Conservation (phyloP, 2,113 vertebrate genomes). For the Nesogale talazaci region DNA sequence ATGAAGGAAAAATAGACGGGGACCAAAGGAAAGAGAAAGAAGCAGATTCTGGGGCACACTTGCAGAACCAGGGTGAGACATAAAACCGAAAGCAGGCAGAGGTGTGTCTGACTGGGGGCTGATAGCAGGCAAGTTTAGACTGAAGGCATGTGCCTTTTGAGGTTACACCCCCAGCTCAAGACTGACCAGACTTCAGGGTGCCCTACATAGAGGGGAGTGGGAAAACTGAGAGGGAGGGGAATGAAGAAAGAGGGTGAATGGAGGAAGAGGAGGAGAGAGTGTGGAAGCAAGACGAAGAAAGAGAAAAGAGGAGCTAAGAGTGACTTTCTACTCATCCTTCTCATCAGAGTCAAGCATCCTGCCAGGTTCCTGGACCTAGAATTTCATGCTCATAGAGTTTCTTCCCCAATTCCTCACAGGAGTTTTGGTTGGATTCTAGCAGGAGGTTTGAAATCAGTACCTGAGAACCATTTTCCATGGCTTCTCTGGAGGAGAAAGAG, state of each 20-base stretch:
- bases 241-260: not conserved
- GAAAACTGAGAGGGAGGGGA: not conserved
- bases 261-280: not conserved
- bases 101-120: not conserved
- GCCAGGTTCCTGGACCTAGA: not conserved
- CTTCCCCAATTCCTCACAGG: too few species aligned
- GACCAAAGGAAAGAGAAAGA: not conserved
- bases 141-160: accelerated
- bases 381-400: too few species aligned
- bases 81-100: accelerated
- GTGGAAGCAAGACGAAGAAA: not conserved
- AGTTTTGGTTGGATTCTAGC: not conserved
- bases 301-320: not conserved
- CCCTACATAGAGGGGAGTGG: not conserved
- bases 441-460: not conserved
- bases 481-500: not conserved
- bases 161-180: too few species aligned
- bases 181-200: not conserved
- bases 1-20: not conserved
- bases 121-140: accelerated
- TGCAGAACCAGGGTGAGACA: accelerated
- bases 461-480: not conserved
- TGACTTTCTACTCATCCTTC: not conserved
- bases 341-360: not conserved
- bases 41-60: not conserved